Conservation (phyloP, 2,888 invertebrate species). For the Caenorhabditis japonica region DNA sequence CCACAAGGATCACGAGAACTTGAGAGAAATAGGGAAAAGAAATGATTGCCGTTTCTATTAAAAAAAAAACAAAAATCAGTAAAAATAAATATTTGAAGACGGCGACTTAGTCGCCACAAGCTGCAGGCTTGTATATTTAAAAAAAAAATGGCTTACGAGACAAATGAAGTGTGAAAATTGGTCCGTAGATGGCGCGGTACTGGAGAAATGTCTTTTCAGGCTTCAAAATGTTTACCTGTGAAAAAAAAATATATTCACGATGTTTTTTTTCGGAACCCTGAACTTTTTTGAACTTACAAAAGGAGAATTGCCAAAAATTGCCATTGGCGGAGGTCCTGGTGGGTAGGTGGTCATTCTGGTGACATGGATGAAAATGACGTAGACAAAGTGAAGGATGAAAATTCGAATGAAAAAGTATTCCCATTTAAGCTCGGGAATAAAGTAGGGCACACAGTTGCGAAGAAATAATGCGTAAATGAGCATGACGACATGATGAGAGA, state of each 20-base stretch:
- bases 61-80: no score
- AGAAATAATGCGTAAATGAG: constrained; percentile 12
- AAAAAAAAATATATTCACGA: constrained; percentile 1
- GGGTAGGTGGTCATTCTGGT: constrained; percentile 19
- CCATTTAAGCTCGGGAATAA: constrained; percentile 9
- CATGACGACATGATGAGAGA: constrained; percentile 32
- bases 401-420: constrained; percentile 14
- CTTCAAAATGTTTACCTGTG: constrained; percentile 23
- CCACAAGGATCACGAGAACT: no score
- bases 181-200: constrained; percentile 63
- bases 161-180: constrained; percentile 70
- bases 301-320: constrained; percentile 55
- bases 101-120: no score
- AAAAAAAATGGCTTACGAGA: constrained; percentile 42
- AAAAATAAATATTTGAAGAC: no score
- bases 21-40: no score
- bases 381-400: constrained; percentile 18
- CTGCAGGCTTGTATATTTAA: not conserved
- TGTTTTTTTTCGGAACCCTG: no score
- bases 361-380: constrained; percentile 5
- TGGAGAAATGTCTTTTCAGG: constrained; percentile 41
- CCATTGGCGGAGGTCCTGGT: constrained; percentile 58
- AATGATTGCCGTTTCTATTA: no score
- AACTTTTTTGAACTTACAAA: constrained; percentile 31
- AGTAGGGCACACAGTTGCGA: not conserved